Conservation (phyloP, 1,140 invertebrate species). For the Drosophila melanogaster region Release_6_plus_ISO1_MT NT_033777.3:28863001-28863500, state of each 20-base stretch:
- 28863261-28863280: conserved; percentile 92
- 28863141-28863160: conserved; percentile 95
- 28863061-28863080: conserved; percentile 94
- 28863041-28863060: conserved; percentile 93
- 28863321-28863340: conserved; percentile 90
- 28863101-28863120: conserved; percentile 93
- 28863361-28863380: conserved; percentile 84
- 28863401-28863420: conserved; percentile 88
- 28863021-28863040: conserved; percentile 95
- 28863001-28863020: conserved; percentile 93
- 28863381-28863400: conserved; percentile 93
- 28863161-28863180: conserved; percentile 94
- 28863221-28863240: too few relatives aligned
- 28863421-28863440: conserved; percentile 87
- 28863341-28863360: conserved; percentile 82
- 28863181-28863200: conserved; percentile 91
- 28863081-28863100: conserved; percentile 91
- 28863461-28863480: conserved; percentile 91
- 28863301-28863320: conserved; percentile 93
- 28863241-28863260: conserved; percentile 86
- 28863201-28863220: not conserved
- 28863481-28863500: conserved; percentile 95
- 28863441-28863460: conserved; percentile 87
- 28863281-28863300: conserved; percentile 95
- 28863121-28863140: conserved; percentile 94